Evolutionary conservation across 2,797 vertebrate species (phyloP), one percentile per base, ranked within the genome.

Genomic region (Gymnocypris eckloni): DNA sequence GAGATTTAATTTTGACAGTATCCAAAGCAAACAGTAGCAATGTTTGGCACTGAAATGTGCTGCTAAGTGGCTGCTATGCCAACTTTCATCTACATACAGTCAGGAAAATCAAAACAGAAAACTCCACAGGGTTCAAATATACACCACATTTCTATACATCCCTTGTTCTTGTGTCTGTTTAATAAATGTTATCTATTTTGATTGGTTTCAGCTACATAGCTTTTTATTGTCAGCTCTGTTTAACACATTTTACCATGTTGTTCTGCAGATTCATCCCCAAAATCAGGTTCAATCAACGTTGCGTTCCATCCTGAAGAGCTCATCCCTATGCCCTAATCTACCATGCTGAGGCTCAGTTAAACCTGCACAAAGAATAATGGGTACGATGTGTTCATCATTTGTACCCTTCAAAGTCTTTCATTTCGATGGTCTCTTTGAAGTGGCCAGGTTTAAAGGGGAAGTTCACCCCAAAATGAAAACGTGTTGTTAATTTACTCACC

Each of bases 21-120:
- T 95, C 94, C 94, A 95, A 95, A 94, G 91, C 92, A 95, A 95
- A 95, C 93, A 94, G 77, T 91, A 89, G 89, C 89, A 87, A 91
- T 88, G 90, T 92, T 94, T 79, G 92, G 94, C 92, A 91, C 79
- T 86, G 70, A 94, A 92, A 92, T 94, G 92, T 89, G 89, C 84
- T 88, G 89, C 87, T 90, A 87, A 88, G 91, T 91, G 88, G 88
- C 89, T 82, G 61, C 37, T 87, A 89, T 91, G 91, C 91, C 92
- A 93, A 90, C 87, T 8, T 25, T 79, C 2, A n/a, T 79, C 22
- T 61, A n/a, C 22, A 79, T 61, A 25, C 22, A 59, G 33, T 37
- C 22, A 59, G 20, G 52, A 43, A 61, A 79, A n/a, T 59, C 39
- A 16, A 79, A 41, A 43, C 4, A 3, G 20, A 9, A 41, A 56